Conservation (phyloP, 1,140 invertebrate species). For the Notospermus geniculatus region DNA sequence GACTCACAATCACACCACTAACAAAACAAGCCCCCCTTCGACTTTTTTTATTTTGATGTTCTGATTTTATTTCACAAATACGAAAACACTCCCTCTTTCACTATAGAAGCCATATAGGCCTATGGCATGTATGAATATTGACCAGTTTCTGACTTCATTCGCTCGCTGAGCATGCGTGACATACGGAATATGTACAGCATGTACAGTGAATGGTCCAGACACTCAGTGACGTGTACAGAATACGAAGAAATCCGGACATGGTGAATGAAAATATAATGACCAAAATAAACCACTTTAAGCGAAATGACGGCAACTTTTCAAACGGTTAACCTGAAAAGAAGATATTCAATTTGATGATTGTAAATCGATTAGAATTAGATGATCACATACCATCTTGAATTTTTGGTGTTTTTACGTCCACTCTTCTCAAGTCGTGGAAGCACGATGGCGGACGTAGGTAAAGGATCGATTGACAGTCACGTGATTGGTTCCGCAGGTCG, state of each 20-base stretch:
- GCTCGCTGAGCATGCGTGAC: no score
- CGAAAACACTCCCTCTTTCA: no score
- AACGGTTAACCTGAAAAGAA: neutral
- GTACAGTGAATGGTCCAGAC: neutral
- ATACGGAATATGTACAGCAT: no score
- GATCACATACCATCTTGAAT: conserved; percentile 48
- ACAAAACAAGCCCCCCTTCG: no score
- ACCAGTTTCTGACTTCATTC: no score
- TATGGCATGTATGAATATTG: no score
- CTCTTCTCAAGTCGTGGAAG: conserved; percentile 22
- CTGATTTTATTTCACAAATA: no score
- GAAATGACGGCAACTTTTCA: neutral
- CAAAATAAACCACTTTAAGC: neutral
- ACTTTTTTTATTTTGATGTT: no score
- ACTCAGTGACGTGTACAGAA: neutral
- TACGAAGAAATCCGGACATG: neutral
- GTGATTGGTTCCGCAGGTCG: conserved; percentile 19
- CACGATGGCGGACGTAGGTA: conserved; percentile 32
- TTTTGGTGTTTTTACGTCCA: conserved; percentile 31
- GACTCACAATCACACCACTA: no score
- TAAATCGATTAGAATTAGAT: conserved; percentile 9
- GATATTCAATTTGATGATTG: neutral
- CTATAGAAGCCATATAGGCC: no score
- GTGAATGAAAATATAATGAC: neutral
- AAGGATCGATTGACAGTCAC: conserved; percentile 34